A percentile compares a stretch with the other conserved stretches of the same genome.
Evolutionary conservation across 2,888 invertebrate species (phyloP).

Genomic region (Erebia epiphron): DNA sequence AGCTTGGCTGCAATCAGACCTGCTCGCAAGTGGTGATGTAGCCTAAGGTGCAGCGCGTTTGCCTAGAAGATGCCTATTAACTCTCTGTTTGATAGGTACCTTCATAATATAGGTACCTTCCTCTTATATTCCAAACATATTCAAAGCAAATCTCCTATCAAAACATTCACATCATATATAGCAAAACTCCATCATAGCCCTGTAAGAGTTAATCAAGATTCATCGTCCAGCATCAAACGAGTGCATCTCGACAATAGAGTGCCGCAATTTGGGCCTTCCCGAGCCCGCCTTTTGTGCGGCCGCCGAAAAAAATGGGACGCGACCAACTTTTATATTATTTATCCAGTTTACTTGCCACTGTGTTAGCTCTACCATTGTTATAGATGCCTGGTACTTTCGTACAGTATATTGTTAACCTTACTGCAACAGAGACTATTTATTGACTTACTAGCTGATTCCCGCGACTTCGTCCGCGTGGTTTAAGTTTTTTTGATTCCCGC

Average conservation of each 20-base stretch:
- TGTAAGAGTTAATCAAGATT: constrained; percentile 39
- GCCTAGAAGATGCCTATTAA: no score
- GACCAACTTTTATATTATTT: constrained; percentile 25
- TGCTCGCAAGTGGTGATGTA: no score
- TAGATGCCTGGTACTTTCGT: not conserved
- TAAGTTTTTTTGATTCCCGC: no score
- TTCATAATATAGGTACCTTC: no score
- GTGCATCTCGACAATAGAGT: constrained; percentile 42
- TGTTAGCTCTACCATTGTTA: constrained; percentile 7
- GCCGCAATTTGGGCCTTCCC: constrained; percentile 39
- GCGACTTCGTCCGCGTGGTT: no score
- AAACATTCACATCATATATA: constrained; percentile 3
- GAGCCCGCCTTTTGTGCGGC: constrained; percentile 37
- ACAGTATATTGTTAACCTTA: not conserved
- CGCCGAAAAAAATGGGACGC: constrained; percentile 26
- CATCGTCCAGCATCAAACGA: constrained; percentile 41
- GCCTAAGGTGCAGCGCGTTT: no score
- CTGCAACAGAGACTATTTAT: not conserved
- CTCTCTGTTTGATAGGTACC: no score
- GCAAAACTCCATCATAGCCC: not conserved
- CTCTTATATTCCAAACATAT: not conserved
- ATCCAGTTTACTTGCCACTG: constrained; percentile 27
- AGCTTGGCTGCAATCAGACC: no score
- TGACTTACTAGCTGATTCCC: no score
- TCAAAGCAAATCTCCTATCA: constrained; percentile 1